phyloP scores from a whole-genome alignment of 2,797 vertebrate genomes.

The Sebastes elongatus region DNA sequence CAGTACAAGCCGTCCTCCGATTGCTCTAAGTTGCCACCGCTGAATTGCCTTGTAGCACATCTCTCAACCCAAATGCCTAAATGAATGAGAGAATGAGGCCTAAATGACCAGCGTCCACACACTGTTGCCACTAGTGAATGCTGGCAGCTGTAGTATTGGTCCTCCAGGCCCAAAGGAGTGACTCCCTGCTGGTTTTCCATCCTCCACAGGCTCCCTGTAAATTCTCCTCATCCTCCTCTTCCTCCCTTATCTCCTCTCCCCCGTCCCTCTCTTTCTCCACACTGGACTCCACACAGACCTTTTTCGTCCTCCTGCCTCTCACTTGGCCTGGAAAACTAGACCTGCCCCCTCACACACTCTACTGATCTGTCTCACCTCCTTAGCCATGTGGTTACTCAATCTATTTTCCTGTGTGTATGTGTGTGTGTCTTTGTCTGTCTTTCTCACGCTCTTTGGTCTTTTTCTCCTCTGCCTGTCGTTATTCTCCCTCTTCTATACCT shows the following conservation, averaged over 20 bases:
- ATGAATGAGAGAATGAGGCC: conserved; percentile 45
- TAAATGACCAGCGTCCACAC: conserved; percentile 42
- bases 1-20: background rate
- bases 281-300: conserved; percentile 60
- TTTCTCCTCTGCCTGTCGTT: conserved; percentile 71
- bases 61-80: conserved; percentile 39
- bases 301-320: conserved; percentile 66
- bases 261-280: conserved; percentile 41
- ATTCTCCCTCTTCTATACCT: conserved; percentile 58
- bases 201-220: conserved; percentile 68
- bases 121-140: conserved; percentile 55
- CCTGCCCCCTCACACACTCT: conserved; percentile 65
- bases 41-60: conserved; percentile 34
- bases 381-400: conserved; percentile 70
- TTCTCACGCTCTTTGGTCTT: conserved; percentile 72
- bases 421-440: conserved; percentile 31
- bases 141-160: conserved; percentile 55
- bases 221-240: conserved; percentile 31
- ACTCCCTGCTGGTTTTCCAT: conserved; percentile 67
- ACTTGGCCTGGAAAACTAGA: conserved; percentile 68
- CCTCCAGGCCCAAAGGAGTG: conserved; percentile 51
- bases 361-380: conserved; percentile 70
- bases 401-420: conserved; percentile 51
- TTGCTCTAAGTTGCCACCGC: conserved; percentile 16
- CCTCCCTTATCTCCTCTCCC: conserved; percentile 23